These are phyloP conservation scores for Lanius collurio DNA, from an alignment of 2,113 vertebrate genomes.

Conservation along the genomic window DNA sequence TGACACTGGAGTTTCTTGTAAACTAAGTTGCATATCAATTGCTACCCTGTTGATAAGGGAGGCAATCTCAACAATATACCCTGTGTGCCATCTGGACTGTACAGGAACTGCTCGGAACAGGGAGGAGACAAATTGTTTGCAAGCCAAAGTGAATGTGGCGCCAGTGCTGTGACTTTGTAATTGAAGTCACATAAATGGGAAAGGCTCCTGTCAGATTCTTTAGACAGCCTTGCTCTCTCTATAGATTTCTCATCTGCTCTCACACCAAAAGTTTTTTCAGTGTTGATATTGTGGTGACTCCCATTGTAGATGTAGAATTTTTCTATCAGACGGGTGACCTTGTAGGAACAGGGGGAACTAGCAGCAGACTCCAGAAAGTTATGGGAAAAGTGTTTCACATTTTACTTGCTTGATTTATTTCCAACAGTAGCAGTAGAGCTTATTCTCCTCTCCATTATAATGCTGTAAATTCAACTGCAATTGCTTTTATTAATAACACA, in stretches of 20 bases:
- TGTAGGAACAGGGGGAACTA: neutral
- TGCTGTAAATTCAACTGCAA: neutral
- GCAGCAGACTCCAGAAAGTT: neutral
- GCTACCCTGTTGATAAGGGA: neutral
- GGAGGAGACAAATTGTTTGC: neutral
- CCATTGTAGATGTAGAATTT: neutral
- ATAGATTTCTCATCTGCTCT: neutral
- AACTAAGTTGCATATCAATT: neutral
- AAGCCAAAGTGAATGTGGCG: neutral
- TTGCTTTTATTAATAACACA: neutral
- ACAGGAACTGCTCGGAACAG: neutral
- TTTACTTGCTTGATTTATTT: neutral
- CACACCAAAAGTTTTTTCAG: neutral
- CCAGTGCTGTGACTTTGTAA: neutral
- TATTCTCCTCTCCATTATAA: neutral
- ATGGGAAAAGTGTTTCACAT: neutral
- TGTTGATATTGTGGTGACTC: neutral
- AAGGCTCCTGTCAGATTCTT: neutral
- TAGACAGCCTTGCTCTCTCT: neutral
- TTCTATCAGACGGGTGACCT: neutral
- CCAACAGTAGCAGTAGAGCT: neutral
- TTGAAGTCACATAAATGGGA: rapidly evolving
- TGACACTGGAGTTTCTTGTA: neutral
- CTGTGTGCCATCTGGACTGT: neutral
- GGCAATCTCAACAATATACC: neutral